Evolutionary conservation across 2,797 vertebrate genomes (phyloP), one percentile per base, ranked within the genome.

Genomic region (Leptoclinus maculatus): DNA sequence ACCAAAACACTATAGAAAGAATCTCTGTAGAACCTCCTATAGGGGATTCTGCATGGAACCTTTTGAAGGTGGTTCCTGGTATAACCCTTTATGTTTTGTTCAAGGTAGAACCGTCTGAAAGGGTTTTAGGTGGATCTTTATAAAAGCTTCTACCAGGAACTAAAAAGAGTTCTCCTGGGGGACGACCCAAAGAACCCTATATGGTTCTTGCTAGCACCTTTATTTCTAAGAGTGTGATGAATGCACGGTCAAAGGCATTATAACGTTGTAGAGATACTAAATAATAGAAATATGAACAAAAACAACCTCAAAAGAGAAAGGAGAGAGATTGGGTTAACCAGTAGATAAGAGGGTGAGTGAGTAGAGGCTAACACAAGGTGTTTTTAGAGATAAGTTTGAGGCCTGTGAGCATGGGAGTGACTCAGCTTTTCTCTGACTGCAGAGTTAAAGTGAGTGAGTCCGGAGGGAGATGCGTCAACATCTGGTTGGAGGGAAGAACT

Each of bases 311-410:
- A 8, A 72, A 64, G 13, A 74, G 14, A 51, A 56, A 47, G 7
- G 6, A 60, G 29, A 41, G 13, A 5, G 38, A 38, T 23, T 78
- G 47, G 21, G n/a, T 41, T 0, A 11, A 5, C 13, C 17, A 10
- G 64, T 0, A 73, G 82, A 86, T 84, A 82, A 77, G 63, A 66
- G 43, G 57, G 53, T 25, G 17, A 54, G 49, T 7, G 57, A 59
- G 78, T 2, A 34, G 43, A 63, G n/a, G 47, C 29, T 1, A 63
- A 69, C 45, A 54, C 69, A 60, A 83, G 74, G 54, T 76, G 71
- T 39, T 80, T 79, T 58, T 17, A 0, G 56, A 82, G 87, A 86
- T 87, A 78, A 51, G 54, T 76, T 71, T 51, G 21, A n/a, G 63
- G 63, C 34, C 69, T 27, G 27, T 36, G n/a, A 36, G 45, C 59